Base-by-base conservation (phyloP, 2,113 vertebrate species). In the Rhinogobius similis region DNA sequence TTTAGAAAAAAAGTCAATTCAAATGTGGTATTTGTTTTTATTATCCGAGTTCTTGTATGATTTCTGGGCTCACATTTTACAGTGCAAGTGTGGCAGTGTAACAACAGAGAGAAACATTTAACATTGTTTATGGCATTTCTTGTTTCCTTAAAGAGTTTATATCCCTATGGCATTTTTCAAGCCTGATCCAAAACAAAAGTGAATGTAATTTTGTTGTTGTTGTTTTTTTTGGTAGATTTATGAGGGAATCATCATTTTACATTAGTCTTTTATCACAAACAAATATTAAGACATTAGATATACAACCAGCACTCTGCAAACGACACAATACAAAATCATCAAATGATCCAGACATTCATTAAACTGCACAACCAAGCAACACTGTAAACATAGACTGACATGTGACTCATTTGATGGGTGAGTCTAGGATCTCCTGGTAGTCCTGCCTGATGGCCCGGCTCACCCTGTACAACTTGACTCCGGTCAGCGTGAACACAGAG, bases 371-470 rank as follows among this genome's bases (percentile, higher is more conserved):
- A 87, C 85, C 77, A 85, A 89, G 81, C 86, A 86, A 92, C 87
- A 92, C 29, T 90, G 86, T 90, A 89, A 87, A 90, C 86, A 88
- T 44, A 79, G 78, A 88, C 70, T 24, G 72, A 84, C 46, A 77
- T 66, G 75, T 46, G 39, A 73, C 67, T 97, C 90, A 99, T 92
- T 99, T 98, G 86, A 97, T 95, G 65, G 96, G 95, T 11, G 96
- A 99, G 89, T 97, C 95, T 62, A 97, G 81, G 83, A 99, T 99
- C 90, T 98, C 97, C 86, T 97, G 93, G 74, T 99, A 98, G 92
- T 98, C 95, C 83, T 96, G 94, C 58, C 94, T 90, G 26, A 93
- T 87, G 79, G 92, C 93, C 81, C 95, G 83, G 75, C 94, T 93
- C 76, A 95, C 95, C 94, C 95, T 93, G 78, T 95, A 98, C 64